Percentiles rank a stretch among this genome's conserved stretches.
Conservation (phyloP, 2,113 vertebrate species). For the Zapornia atra region DNA sequence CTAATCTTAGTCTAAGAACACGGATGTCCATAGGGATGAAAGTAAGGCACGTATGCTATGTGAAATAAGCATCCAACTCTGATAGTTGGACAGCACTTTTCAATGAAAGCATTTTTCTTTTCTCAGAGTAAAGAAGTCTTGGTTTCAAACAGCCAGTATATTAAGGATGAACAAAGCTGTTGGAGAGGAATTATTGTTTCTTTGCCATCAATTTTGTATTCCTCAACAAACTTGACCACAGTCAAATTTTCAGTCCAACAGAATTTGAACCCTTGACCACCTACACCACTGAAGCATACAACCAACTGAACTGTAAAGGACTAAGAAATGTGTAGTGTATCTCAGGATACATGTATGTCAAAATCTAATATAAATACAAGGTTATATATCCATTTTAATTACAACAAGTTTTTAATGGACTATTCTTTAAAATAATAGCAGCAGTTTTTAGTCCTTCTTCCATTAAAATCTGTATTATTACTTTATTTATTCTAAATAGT, state of each 20-base stretch:
- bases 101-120: not conserved
- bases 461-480: not conserved
- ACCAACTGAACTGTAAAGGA: not conserved
- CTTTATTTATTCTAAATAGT: not conserved
- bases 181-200: not conserved
- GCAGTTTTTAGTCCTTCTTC: not conserved
- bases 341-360: not conserved
- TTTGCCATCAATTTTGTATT: not conserved
- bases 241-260: not conserved
- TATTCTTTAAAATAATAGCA: not conserved
- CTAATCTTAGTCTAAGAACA: not conserved
- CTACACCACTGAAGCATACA: not conserved
- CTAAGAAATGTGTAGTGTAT: not conserved
- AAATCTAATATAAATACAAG: not conserved
- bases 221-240: not conserved
- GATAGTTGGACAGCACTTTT: not conserved
- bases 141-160: not conserved
- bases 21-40: not conserved
- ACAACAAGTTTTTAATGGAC: not conserved
- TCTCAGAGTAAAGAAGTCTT: not conserved
- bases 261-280: not conserved
- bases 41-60: fast-evolving
- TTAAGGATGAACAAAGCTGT: not conserved
- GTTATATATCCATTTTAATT: not conserved
- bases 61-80: not conserved